These are phyloP conservation scores for Lithophane leautieri DNA, from an alignment of 2,888 invertebrate genomes.

Conservation along the genomic window DNA sequence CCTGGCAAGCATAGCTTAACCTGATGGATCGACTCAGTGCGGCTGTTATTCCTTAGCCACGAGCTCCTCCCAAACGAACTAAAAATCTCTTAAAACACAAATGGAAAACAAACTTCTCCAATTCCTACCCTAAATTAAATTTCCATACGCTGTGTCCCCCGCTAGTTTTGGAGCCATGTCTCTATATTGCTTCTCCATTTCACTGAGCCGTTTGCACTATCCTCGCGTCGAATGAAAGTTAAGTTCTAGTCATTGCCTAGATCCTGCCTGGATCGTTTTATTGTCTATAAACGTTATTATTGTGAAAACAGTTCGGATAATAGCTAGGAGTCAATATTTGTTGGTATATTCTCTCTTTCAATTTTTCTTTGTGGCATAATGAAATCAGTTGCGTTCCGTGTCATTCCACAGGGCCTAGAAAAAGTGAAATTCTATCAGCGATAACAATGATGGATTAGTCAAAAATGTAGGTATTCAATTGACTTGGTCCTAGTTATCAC, in stretches of 20 bases:
- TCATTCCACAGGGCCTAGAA: no score
- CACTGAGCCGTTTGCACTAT: constrained; percentile 59
- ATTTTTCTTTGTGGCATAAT: neutral
- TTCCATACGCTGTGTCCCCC: constrained; percentile 40
- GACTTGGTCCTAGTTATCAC: no score
- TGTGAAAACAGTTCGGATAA: constrained; percentile 42
- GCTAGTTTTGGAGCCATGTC: constrained; percentile 50
- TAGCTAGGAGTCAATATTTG: constrained; percentile 31
- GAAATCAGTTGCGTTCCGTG: neutral
- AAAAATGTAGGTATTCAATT: neutral
- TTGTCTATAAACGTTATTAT: constrained; percentile 55
- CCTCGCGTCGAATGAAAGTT: constrained; percentile 61
- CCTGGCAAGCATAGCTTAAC: no score
- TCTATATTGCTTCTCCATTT: constrained; percentile 63
- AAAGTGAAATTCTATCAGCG: neutral
- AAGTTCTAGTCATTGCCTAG: constrained; percentile 56
- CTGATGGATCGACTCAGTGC: no score
- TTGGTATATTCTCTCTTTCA: neutral
- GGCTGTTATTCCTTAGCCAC: no score
- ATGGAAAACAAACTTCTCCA: constrained; percentile 6
- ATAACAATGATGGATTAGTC: neutral
- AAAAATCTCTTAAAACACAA: neutral
- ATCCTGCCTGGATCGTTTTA: constrained; percentile 43
- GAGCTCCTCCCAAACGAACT: neutral
- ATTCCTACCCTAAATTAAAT: constrained; percentile 31